phyloP scores from a whole-genome alignment of 2,888 invertebrate species.

The Luperina testacea region DNA sequence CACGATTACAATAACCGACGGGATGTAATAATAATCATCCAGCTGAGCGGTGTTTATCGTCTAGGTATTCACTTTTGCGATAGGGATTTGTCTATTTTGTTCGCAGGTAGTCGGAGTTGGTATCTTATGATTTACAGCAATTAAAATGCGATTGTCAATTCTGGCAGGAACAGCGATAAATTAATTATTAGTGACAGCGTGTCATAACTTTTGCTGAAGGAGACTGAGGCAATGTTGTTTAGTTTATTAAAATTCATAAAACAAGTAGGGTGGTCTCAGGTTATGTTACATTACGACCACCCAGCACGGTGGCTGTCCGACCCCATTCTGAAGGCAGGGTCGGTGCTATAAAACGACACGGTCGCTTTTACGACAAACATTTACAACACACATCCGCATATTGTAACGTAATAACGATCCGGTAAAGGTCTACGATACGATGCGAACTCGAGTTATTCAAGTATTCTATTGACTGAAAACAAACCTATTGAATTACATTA shows the following conservation, averaged over 20 bases:
- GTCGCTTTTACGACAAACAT: conserved; percentile 82
- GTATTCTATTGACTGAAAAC: conserved; percentile 73
- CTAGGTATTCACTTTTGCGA: conserved; percentile 41
- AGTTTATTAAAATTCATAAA: conserved; percentile 81
- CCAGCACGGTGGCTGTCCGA: conserved; percentile 75
- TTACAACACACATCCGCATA: conserved; percentile 77
- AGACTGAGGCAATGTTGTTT: conserved; percentile 67
- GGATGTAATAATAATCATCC: conserved; percentile 72
- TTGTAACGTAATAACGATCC: conserved; percentile 76
- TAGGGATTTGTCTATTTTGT: conserved; percentile 11
- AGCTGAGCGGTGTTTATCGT: conserved; percentile 69
- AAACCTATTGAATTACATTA: conserved; percentile 69
- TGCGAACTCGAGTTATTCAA: conserved; percentile 79
- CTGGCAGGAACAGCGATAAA: neutral
- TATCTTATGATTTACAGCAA: neutral
- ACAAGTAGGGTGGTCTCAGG: conserved; percentile 76
- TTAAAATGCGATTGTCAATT: neutral
- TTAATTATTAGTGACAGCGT: conserved; percentile 9
- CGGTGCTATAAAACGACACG: conserved; percentile 81
- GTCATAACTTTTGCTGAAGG: conserved; percentile 63
- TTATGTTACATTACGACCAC: conserved; percentile 80
- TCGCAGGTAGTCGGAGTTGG: neutral
- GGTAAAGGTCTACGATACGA: conserved; percentile 79
- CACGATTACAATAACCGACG: conserved; percentile 80
- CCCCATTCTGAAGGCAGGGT: conserved; percentile 72